Evolutionary conservation across 2,797 vertebrate genomes (phyloP).

Genomic region (Sylvilagus floridanus): DNA sequence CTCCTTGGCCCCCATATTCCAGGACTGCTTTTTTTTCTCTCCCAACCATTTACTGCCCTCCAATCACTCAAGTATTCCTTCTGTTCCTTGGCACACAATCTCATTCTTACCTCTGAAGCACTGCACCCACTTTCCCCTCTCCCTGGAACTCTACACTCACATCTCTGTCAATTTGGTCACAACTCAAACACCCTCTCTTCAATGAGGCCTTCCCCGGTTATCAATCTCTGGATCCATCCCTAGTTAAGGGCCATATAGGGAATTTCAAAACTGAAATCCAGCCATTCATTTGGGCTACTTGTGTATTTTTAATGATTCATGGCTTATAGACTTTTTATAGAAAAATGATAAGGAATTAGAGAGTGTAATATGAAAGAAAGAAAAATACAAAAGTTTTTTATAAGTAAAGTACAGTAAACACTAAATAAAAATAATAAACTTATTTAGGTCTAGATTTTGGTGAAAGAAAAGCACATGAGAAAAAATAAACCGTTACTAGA

Average conservation of each 20-base stretch:
- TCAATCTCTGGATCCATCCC: not conserved
- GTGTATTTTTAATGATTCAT: not conserved
- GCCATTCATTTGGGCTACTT: not conserved
- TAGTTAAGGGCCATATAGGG: not conserved
- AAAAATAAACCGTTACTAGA: not conserved
- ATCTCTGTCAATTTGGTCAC: not conserved
- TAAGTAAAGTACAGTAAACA: not conserved
- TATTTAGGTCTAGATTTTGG: not conserved
- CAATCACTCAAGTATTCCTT: not conserved
- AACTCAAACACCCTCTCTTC: not conserved
- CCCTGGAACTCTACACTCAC: not conserved
- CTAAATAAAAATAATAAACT: conserved; percentile 13
- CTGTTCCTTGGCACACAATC: not conserved
- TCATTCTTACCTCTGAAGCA: not conserved
- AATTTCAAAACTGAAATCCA: not conserved
- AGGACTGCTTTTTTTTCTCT: not conserved
- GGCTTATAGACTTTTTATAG: not conserved
- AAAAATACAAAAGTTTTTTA: not conserved
- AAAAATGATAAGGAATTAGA: conserved; percentile 32
- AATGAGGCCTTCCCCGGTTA: not conserved
- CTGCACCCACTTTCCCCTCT: not conserved
- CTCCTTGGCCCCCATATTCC: not conserved
- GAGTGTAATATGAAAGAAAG: not conserved
- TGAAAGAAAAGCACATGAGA: not conserved
- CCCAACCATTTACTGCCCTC: not conserved